Evolutionary conservation across 2,888 invertebrate genomes (phyloP).

Genomic region (Molorchus minor): DNA sequence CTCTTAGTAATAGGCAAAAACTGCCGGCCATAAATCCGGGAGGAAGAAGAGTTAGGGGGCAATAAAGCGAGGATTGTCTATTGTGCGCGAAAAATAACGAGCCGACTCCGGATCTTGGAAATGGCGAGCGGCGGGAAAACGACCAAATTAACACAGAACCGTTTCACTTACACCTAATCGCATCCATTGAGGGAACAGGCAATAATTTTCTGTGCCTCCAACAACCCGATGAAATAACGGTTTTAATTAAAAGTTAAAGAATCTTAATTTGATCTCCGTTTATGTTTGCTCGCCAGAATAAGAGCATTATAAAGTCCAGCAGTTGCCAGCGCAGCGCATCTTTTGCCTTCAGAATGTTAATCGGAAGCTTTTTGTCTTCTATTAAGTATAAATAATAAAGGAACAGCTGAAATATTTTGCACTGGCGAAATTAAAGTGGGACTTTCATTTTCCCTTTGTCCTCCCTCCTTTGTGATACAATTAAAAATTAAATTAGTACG

Average conservation of each 20-base stretch:
- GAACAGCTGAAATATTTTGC: conserved; percentile 41
- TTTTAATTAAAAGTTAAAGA: conserved; percentile 60
- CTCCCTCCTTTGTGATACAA: conserved; percentile 18
- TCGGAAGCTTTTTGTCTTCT: conserved; percentile 50
- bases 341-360: conserved; percentile 46
- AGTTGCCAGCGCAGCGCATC: conserved; percentile 35
- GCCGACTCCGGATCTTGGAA: conserved; percentile 11
- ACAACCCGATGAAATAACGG: conserved; percentile 56
- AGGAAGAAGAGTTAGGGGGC: conserved; percentile 14
- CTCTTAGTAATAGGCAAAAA: background rate
- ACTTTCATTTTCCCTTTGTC: conserved; percentile 15
- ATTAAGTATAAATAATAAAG: conserved; percentile 45
- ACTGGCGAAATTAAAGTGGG: conserved; percentile 31
- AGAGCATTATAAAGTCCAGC: conserved; percentile 54
- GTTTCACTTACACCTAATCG: conserved; percentile 49
- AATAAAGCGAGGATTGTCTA: conserved; percentile 20
- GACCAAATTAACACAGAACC: conserved; percentile 47
- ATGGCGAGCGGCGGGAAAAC: conserved; percentile 37
- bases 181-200: conserved; percentile 48
- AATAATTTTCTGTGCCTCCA: conserved; percentile 51
- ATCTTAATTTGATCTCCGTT: conserved; percentile 56
- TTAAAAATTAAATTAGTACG: conserved; percentile 24
- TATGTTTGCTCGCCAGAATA: conserved; percentile 54
- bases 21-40: conserved; percentile 8
- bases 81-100: conserved; percentile 25